Evolutionary conservation across 2,888 invertebrate genomes (phyloP).

Genomic region (Drosophila mayaguana): DNA sequence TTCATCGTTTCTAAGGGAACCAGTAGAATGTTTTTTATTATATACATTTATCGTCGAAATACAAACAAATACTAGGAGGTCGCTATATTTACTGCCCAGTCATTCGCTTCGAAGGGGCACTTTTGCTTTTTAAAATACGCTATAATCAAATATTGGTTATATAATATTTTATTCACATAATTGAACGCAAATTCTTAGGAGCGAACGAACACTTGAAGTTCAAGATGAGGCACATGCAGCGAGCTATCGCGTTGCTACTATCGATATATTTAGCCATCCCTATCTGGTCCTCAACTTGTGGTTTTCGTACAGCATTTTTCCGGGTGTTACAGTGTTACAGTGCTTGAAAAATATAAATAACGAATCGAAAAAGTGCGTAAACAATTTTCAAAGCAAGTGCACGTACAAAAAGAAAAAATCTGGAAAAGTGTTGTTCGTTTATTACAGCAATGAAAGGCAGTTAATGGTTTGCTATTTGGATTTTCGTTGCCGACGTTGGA

Average conservation of each 20-base stretch:
- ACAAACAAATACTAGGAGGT: background rate
- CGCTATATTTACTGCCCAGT: background rate
- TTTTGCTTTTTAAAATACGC: background rate
- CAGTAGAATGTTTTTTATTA: background rate
- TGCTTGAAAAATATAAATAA: slow-evolving; percentile 68
- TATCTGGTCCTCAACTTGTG: slow-evolving; percentile 62
- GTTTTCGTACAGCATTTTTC: slow-evolving; percentile 74
- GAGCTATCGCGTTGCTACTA: slow-evolving; percentile 13
- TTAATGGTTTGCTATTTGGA: slow-evolving; percentile 54
- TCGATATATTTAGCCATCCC: slow-evolving; percentile 55
- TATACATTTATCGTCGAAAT: background rate
- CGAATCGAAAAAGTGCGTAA: slow-evolving; percentile 59
- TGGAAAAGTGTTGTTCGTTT: slow-evolving; percentile 26
- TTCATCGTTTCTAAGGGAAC: background rate
- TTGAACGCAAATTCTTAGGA: background rate
- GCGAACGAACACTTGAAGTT: background rate
- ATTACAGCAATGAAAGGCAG: slow-evolving; percentile 64
- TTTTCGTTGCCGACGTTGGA: slow-evolving; percentile 65
- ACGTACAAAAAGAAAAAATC: slow-evolving; percentile 31
- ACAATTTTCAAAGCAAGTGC: slow-evolving; percentile 36
- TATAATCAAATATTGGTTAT: slow-evolving; percentile 3
- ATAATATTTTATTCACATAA: slow-evolving; percentile 2
- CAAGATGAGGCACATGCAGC: slow-evolving; percentile 7
- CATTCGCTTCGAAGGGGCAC: too few relatives aligned
- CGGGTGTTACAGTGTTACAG: slow-evolving; percentile 73